Conservation (phyloP, 2,797 vertebrate species). For the Ciconia nigra region DNA sequence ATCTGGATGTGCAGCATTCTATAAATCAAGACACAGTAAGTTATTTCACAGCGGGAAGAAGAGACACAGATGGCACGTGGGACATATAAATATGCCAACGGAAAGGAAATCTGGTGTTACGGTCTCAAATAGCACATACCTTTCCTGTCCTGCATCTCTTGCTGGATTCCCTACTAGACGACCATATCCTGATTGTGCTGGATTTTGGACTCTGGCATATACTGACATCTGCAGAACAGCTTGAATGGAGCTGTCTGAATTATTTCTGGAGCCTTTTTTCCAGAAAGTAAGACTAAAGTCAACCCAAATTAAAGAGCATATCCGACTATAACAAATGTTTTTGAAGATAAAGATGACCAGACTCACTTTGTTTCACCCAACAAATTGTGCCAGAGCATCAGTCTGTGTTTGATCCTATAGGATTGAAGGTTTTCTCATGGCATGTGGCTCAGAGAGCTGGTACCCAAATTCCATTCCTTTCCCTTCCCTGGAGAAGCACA, state of each 20-base stretch:
- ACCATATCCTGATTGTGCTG: neutral
- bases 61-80: neutral
- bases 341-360: slow-evolving; percentile 9
- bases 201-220: neutral
- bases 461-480: neutral
- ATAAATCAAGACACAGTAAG: neutral
- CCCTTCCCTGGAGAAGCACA: neutral
- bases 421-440: neutral
- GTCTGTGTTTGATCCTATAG: neutral
- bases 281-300: neutral
- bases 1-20: neutral
- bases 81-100: neutral
- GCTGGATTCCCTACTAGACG: neutral
- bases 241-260: neutral
- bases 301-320: neutral
- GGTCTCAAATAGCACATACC: neutral
- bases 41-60: neutral
- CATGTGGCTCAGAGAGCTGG: neutral
- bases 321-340: slow-evolving; percentile 12
- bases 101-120: slow-evolving; percentile 35
- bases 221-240: slow-evolving; percentile 45
- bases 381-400: neutral
- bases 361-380: neutral
- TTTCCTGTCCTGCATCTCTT: slow-evolving; percentile 24
- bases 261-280: slow-evolving; percentile 31